A percentile compares a stretch with the other conserved stretches of the same genome.
phyloP scores from a whole-genome alignment of 2,113 vertebrate genomes.

The Gnathochromis pfefferi region DNA sequence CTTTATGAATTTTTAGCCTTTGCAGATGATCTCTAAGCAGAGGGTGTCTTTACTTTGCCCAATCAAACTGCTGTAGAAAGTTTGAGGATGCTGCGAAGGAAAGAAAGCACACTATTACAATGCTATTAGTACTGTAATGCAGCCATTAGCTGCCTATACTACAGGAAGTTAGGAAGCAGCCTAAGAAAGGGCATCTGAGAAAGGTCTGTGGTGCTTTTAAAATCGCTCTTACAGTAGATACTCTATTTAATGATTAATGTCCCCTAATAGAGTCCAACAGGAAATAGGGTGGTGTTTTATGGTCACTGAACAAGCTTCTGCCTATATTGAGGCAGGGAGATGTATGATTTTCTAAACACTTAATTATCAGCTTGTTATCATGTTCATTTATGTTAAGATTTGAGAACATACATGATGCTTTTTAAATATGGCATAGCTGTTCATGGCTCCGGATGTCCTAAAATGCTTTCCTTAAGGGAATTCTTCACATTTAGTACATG shows the following conservation, averaged over 20 bases:
- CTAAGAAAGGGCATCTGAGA: constrained; percentile 12
- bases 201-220: constrained; percentile 13
- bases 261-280: neutral
- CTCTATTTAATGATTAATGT: constrained; percentile 45
- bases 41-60: neutral
- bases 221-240: neutral
- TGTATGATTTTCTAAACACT: neutral
- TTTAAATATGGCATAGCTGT: neutral
- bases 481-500: neutral
- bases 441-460: neutral
- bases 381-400: neutral
- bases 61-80: neutral
- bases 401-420: neutral
- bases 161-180: constrained; percentile 13
- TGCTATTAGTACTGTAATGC: neutral
- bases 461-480: neutral
- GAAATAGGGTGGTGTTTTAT: neutral
- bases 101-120: neutral
- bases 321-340: neutral
- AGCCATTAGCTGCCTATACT: constrained; percentile 17
- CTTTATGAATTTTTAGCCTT: neutral
- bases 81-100: neutral
- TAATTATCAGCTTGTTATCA: neutral
- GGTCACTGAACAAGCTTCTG: neutral
- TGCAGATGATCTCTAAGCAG: neutral